Evolutionary conservation across 1,140 invertebrate genomes (phyloP).

Genomic region (Bombus polaris): DNA sequence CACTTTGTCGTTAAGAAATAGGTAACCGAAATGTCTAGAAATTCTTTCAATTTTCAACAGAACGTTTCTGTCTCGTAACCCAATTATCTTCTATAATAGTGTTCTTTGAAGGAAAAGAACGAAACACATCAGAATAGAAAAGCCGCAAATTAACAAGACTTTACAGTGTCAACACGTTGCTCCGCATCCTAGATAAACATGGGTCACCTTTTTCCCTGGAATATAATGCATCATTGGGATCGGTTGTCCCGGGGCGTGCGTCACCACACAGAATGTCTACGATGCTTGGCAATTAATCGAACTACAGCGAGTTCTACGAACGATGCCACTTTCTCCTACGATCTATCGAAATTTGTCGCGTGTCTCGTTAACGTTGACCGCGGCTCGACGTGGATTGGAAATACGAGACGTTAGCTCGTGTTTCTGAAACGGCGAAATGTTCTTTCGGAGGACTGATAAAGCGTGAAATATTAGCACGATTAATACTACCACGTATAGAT

Average conservation of each 20-base stretch:
- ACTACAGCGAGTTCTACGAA: neutral
- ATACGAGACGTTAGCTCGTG: neutral
- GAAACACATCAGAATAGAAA: too few species aligned
- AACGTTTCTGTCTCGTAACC: too few species aligned
- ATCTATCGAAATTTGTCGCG: neutral
- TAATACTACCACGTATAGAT: neutral
- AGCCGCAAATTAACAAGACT: neutral
- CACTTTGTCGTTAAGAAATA: neutral
- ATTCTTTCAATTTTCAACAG: too few species aligned
- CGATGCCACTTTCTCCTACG: neutral
- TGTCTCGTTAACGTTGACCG: neutral
- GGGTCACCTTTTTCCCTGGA: slow-evolving; percentile 8
- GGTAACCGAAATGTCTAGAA: neutral
- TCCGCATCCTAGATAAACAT: slow-evolving; percentile 13
- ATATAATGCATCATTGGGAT: slow-evolving; percentile 13
- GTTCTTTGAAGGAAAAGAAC: neutral
- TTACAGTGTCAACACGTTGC: neutral
- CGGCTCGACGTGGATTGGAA: neutral
- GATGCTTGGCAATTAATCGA: slow-evolving; percentile 23
- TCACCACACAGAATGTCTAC: neutral
- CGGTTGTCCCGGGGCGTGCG: neutral
- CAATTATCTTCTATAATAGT: neutral
- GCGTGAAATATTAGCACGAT: neutral
- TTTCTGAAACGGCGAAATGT: neutral
- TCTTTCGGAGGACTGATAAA: neutral